phyloP scores from a whole-genome alignment of 2,888 invertebrate species.

The Leucophora obtusa region DNA sequence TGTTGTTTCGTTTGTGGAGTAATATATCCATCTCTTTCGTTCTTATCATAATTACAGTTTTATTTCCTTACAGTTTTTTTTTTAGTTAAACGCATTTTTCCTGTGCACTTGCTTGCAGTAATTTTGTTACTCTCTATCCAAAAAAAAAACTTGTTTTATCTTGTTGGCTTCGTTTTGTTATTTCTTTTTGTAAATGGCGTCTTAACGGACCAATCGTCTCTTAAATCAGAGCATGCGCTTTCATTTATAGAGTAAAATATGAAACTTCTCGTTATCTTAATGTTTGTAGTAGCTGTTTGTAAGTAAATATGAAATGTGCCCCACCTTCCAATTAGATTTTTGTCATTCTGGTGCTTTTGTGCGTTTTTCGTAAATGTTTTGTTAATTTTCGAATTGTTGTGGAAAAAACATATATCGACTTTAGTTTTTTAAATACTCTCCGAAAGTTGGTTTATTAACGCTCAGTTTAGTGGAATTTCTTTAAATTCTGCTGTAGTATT shows the following conservation, averaged over 20 bases:
- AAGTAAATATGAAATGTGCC: constrained; percentile 26
- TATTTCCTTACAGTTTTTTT: not conserved
- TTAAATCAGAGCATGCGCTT: constrained; percentile 73
- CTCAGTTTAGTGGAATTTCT: constrained; percentile 48
- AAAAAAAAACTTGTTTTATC: not conserved
- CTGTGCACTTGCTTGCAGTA: constrained; percentile 34
- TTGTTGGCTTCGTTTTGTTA: constrained; percentile 1
- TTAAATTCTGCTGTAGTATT: constrained; percentile 34
- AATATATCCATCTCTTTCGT: constrained; percentile 4
- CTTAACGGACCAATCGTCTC: constrained; percentile 77
- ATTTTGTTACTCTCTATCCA: constrained; percentile 27
- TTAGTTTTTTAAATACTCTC: constrained; percentile 40
- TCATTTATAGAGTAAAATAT: constrained; percentile 22
- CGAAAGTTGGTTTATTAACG: constrained; percentile 48
- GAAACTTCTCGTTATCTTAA: not conserved
- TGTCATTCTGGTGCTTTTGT: not conserved
- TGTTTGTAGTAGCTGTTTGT: not conserved
- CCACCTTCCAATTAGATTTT: constrained; percentile 57
- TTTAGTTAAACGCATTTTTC: constrained; percentile 23
- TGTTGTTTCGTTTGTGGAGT: constrained; percentile 17
- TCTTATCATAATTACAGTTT: not conserved
- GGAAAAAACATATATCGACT: constrained; percentile 25
- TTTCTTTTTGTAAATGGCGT: constrained; percentile 75
- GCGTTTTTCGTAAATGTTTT: constrained; percentile 4
- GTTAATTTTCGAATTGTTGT: constrained; percentile 29